These are phyloP conservation scores for Tenrec ecaudatus DNA, from an alignment of 2,113 vertebrate species.

Conservation along the genomic window DNA sequence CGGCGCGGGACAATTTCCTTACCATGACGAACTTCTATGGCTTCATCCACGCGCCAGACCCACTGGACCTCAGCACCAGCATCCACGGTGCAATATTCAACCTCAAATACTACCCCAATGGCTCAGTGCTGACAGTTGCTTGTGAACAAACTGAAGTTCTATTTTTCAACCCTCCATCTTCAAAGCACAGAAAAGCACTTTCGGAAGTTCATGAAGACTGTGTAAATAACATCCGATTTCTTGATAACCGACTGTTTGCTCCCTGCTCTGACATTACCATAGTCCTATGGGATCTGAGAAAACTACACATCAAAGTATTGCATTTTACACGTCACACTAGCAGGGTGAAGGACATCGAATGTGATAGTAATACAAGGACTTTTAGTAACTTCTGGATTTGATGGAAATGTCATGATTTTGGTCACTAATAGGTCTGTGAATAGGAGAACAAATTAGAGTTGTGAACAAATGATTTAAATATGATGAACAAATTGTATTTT, in stretches of 20 bases:
- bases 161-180: too few species aligned
- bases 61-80: conserved; percentile 94
- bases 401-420: conserved; percentile 99
- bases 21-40: conserved; percentile 95
- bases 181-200: too few species aligned
- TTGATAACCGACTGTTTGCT: conserved; percentile 98
- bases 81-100: conserved; percentile 98
- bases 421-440: conserved; percentile 95
- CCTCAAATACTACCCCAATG: conserved; percentile 97
- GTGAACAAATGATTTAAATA: conserved; percentile 57
- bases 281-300: conserved; percentile 97
- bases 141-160: too few species aligned
- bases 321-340: conserved; percentile 97
- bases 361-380: conserved; percentile 97
- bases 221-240: conserved; percentile 88
- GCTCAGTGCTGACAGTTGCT: conserved; percentile 86
- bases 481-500: conserved; percentile 41
- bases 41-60: conserved; percentile 95
- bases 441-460: conserved; percentile 36
- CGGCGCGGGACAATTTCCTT: conserved; percentile 93
- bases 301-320: conserved; percentile 96
- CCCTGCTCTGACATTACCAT: conserved; percentile 99
- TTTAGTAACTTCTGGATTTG: conserved; percentile 98
- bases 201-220: too few species aligned
- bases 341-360: conserved; percentile 99